These are phyloP conservation scores for Catalaphyllia jardinei DNA, from an alignment of 64 coral and sea anemone species.

Conservation along the genomic window DNA sequence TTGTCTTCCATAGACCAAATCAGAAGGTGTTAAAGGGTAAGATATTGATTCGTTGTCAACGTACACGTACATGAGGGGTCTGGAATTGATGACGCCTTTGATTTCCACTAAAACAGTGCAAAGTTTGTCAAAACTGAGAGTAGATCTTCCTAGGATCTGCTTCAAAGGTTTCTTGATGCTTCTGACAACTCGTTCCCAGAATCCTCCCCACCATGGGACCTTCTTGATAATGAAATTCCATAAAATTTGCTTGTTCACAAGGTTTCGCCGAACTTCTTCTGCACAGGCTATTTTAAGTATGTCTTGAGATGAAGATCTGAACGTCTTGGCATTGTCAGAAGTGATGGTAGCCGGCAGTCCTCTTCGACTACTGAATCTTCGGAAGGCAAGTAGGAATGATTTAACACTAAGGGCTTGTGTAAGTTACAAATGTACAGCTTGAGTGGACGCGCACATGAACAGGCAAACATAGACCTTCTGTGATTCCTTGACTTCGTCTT, in stretches of 20 bases:
- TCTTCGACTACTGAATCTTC: slow-evolving; percentile 3
- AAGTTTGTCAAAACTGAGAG: slow-evolving; percentile 33
- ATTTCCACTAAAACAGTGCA: slow-evolving; percentile 38
- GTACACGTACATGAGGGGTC: slow-evolving; percentile 46
- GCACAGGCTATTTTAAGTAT: slow-evolving; percentile 20
- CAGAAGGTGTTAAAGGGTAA: slow-evolving; percentile 43
- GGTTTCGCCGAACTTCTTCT: slow-evolving; percentile 24
- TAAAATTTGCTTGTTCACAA: background rate
- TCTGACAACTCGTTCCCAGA: slow-evolving; percentile 30
- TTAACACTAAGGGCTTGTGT: slow-evolving; percentile 4
- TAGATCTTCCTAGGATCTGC: slow-evolving; percentile 24
- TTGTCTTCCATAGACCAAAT: slow-evolving; percentile 50
- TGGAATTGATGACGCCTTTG: slow-evolving; percentile 30
- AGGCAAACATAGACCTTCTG: slow-evolving; percentile 26
- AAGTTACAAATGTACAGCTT: slow-evolving; percentile 38
- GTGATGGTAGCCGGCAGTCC: slow-evolving; percentile 10
- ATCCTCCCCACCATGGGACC: slow-evolving; percentile 35
- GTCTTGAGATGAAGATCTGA: slow-evolving; percentile 20
- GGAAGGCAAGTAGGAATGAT: background rate
- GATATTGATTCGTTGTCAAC: slow-evolving; percentile 33
- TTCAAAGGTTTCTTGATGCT: slow-evolving; percentile 40
- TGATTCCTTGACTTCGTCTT: background rate
- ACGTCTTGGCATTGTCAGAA: slow-evolving; percentile 42
- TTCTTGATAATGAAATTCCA: slow-evolving; percentile 48
- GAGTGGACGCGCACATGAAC: slow-evolving; percentile 30